Evolutionary conservation across 1,140 invertebrate species (phyloP).

Genomic region (Lordiphosa stackelbergi): DNA sequence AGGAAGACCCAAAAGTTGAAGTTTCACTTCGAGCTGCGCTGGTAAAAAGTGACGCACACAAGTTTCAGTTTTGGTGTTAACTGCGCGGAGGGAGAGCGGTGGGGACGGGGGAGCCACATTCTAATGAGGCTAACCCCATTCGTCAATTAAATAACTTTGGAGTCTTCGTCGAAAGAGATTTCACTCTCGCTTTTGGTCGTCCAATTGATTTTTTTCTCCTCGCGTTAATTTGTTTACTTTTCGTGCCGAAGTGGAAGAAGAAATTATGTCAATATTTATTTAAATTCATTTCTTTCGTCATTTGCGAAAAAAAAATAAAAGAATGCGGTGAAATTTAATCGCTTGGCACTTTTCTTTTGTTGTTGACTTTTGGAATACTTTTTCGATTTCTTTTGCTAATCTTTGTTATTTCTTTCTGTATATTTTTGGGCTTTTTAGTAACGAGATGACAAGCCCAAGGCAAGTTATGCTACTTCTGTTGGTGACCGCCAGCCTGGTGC

Average conservation of each 20-base stretch:
- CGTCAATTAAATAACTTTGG: constrained; percentile 65
- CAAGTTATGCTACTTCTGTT: constrained; percentile 38
- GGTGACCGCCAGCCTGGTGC: constrained; percentile 24
- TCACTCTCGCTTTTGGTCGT: constrained; percentile 65
- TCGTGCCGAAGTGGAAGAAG: constrained; percentile 14
- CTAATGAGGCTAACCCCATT: constrained; percentile 40
- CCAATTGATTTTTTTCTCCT: constrained; percentile 33
- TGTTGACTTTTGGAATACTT: constrained; percentile 49
- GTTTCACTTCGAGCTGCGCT: constrained; percentile 31
- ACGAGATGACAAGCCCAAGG: constrained; percentile 29
- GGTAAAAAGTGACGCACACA: neutral
- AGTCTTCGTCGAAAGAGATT: constrained; percentile 32
- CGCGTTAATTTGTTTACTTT: constrained; percentile 21
- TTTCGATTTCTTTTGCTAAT: constrained; percentile 20
- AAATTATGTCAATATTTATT: constrained; percentile 76
- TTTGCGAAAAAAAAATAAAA: constrained; percentile 16
- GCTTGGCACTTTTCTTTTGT: constrained; percentile 22
- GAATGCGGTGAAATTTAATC: constrained; percentile 67
- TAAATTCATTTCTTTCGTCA: constrained; percentile 68
- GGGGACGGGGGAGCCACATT: constrained; percentile 15
- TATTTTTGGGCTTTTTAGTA: neutral
- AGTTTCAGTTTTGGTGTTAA: constrained; percentile 10
- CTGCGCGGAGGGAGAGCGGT: neutral
- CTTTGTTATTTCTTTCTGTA: neutral
- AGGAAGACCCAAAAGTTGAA: constrained; percentile 24